These are phyloP conservation scores for Enteromius anoplus DNA, from an alignment of 2,797 vertebrate species.

Conservation along the genomic window DNA sequence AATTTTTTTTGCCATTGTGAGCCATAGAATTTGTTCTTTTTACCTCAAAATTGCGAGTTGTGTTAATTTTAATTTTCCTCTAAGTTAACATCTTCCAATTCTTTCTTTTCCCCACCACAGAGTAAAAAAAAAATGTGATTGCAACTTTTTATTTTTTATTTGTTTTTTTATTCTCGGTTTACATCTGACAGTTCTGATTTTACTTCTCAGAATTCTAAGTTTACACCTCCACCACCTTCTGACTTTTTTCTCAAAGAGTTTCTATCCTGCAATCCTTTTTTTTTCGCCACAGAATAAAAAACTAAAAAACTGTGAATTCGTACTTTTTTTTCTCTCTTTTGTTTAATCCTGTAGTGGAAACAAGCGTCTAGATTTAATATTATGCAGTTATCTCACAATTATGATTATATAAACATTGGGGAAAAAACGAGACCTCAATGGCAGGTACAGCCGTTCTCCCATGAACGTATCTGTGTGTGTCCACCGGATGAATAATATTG, in stretches of 20 bases:
- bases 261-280: neutral
- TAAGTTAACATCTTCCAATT: neutral
- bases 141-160: too few species aligned
- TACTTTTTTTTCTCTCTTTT: neutral
- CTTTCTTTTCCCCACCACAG: too few species aligned
- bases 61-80: too few species aligned
- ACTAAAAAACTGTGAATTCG: neutral
- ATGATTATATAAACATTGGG: neutral
- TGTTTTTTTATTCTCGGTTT: neutral
- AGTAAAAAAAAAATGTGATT: too few species aligned
- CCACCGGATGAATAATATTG: neutral
- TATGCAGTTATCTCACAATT: neutral
- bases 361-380: neutral
- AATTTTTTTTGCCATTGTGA: neutral
- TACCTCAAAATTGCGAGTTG: neutral
- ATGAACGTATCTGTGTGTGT: neutral
- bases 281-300: neutral
- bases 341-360: neutral
- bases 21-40: too few species aligned
- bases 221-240: too few species aligned
- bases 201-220: neutral
- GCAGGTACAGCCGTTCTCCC: neutral
- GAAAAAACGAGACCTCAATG: neutral
- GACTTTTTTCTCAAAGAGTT: neutral
- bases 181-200: neutral